phyloP scores from a whole-genome alignment of 2,113 vertebrate species.

The Caretta caretta region DNA sequence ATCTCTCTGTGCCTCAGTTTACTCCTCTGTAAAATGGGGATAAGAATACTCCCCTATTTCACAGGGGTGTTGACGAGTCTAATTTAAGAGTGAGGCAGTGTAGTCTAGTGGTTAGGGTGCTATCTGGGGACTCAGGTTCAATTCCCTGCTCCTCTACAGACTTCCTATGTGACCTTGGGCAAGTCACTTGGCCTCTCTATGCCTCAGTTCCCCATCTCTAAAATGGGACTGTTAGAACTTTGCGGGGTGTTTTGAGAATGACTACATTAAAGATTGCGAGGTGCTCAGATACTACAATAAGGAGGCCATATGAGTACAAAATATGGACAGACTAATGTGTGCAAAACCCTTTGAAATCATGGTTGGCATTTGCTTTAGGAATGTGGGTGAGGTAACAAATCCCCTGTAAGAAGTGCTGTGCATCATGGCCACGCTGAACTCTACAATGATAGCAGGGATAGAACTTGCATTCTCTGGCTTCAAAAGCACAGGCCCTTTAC shows the following conservation, averaged over 20 bases:
- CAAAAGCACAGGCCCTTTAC: rapidly evolving
- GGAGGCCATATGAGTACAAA: not conserved
- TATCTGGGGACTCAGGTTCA: not conserved
- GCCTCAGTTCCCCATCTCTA: not conserved
- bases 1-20: not conserved
- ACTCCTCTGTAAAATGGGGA: not conserved
- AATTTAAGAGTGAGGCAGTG: not conserved
- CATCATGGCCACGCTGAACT: not conserved
- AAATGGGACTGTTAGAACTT: not conserved
- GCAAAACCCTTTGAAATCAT: not conserved
- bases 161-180: not conserved
- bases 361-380: not conserved
- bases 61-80: not conserved
- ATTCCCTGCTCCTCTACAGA: not conserved
- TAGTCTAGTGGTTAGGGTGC: not conserved
- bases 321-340: not conserved
- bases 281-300: not conserved
- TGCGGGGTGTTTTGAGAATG: not conserved
- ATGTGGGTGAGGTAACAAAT: not conserved
- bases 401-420: rapidly evolving
- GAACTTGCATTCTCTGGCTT: not conserved
- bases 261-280: not conserved
- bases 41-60: not conserved
- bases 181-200: not conserved
- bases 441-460: not conserved